Percentiles rank a stretch among this genome's conserved stretches.
Conservation (phyloP, 1,140 invertebrate genomes). For the Hypsibius dujardini region DNA sequence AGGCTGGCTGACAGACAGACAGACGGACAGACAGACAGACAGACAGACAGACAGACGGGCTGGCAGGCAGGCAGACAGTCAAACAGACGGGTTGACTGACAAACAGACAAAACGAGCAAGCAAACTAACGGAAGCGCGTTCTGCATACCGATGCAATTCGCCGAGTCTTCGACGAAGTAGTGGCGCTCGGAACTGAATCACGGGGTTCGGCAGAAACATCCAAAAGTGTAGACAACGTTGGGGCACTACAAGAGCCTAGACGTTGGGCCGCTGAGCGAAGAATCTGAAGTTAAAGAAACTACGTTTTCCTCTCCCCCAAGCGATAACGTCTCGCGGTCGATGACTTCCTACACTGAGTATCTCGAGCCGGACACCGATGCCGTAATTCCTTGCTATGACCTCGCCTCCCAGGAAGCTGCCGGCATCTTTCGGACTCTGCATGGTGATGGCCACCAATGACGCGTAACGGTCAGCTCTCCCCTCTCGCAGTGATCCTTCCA, state of each 20-base stretch:
- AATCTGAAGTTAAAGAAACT: too few species aligned
- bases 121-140: background rate
- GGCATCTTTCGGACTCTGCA: background rate
- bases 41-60: background rate
- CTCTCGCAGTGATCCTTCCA: background rate
- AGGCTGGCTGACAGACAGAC: too few species aligned
- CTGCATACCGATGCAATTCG: background rate
- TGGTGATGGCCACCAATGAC: background rate
- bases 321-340: too few species aligned
- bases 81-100: too few species aligned
- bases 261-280: too few species aligned
- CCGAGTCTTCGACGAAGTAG: background rate
- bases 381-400: slow-evolving; percentile 9
- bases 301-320: too few species aligned
- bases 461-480: background rate
- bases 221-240: too few species aligned
- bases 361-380: slow-evolving; percentile 8
- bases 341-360: background rate
- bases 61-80: too few species aligned
- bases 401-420: background rate
- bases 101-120: too few species aligned
- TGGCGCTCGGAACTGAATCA: too few species aligned
- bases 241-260: too few species aligned
- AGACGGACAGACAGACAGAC: background rate
- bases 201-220: too few species aligned